Conservation (phyloP, 2,888 invertebrate genomes). For the Carpatolechia fugitivella region DNA sequence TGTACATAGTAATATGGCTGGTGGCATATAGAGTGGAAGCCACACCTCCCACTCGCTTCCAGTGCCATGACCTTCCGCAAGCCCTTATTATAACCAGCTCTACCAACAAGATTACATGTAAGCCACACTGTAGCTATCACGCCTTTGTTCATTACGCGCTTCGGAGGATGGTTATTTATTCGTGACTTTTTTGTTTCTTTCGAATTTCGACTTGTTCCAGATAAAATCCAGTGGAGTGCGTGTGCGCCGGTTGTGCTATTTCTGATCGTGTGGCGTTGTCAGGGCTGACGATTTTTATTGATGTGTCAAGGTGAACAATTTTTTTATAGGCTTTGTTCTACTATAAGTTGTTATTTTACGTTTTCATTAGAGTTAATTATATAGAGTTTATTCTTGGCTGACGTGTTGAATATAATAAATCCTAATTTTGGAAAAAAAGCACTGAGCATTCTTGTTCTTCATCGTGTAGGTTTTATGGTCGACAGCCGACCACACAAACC, state of each 20-base stretch:
- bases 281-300: too few species aligned
- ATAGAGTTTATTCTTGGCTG: too few species aligned
- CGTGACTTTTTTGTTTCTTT: not conserved
- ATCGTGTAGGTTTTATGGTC: too few species aligned
- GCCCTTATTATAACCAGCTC: constrained; percentile 4
- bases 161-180: not conserved
- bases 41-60: not conserved
- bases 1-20: too few species aligned
- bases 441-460: too few species aligned
- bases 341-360: too few species aligned
- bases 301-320: too few species aligned
- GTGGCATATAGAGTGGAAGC: not conserved
- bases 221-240: not conserved
- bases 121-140: not conserved
- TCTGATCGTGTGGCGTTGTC: constrained; percentile 22
- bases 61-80: not conserved
- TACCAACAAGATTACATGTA: not conserved
- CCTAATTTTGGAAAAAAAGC: too few species aligned
- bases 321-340: too few species aligned
- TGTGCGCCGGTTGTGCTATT: constrained; percentile 21
- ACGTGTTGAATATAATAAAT: too few species aligned
- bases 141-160: not conserved
- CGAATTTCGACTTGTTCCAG: constrained; percentile 2
- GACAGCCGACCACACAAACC: too few species aligned
- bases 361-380: too few species aligned